Evolutionary conservation across 64 coral and sea anemone genomes (phyloP).

Genomic region (Platygyra sinensis): DNA sequence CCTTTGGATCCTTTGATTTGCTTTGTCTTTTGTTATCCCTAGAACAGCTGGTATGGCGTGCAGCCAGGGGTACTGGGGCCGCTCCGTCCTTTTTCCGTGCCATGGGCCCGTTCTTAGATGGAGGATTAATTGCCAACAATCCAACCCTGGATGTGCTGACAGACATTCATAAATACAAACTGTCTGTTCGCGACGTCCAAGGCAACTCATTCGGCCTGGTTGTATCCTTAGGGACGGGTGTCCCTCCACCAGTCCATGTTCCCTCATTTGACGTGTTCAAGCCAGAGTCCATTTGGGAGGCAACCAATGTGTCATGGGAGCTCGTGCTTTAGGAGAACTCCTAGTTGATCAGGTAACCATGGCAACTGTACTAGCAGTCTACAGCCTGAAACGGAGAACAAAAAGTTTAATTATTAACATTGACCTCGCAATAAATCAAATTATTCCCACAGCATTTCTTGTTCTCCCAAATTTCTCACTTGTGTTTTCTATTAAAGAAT

Average conservation of each 20-base stretch:
- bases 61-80: conserved; percentile 89
- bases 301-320: conserved; percentile 83
- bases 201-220: conserved; percentile 75
- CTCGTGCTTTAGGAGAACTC: conserved; percentile 85
- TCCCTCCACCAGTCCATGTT: conserved; percentile 78
- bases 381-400: too few relatives aligned
- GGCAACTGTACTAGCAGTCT: neutral
- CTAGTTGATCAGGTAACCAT: conserved; percentile 87
- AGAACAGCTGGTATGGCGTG: conserved; percentile 93
- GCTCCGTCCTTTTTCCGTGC: conserved; percentile 98
- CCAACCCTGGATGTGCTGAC: conserved; percentile 91
- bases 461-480: too few relatives aligned
- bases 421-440: too few relatives aligned
- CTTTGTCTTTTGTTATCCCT: neutral
- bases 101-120: conserved; percentile 95
- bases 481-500: too few relatives aligned
- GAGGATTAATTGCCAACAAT: conserved; percentile 97
- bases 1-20: neutral
- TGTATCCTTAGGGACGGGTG: conserved; percentile 93
- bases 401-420: too few relatives aligned
- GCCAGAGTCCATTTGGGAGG: conserved; percentile 88
- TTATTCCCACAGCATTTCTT: too few relatives aligned
- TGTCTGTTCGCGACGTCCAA: conserved; percentile 16
- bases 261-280: conserved; percentile 90
- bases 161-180: conserved; percentile 90